Percentiles rank a stretch among this genome's conserved stretches.
Evolutionary conservation across 1,140 invertebrate genomes (phyloP).

Genomic region (Drosophila carrolli): DNA sequence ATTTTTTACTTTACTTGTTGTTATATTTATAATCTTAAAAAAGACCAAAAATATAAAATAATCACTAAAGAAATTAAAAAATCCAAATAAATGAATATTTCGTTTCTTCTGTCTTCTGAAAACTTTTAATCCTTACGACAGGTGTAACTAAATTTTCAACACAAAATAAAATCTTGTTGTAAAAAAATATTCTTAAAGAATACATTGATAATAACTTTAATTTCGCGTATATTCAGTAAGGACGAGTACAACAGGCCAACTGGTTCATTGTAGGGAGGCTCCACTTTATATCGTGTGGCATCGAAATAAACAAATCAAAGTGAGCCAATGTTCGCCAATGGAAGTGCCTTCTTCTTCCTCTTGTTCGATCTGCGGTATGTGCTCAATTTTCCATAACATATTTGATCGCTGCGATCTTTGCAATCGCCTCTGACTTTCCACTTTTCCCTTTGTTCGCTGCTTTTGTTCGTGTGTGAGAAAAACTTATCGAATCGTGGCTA

Average conservation of each 20-base stretch:
- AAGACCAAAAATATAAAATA: no score
- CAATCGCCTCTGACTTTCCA: constrained; percentile 77
- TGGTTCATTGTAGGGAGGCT: background rate
- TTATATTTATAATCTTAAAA: no score
- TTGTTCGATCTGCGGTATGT: constrained; percentile 69
- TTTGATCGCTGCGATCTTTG: constrained; percentile 78
- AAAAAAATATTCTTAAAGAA: no score
- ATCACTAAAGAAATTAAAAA: no score
- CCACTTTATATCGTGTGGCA: constrained; percentile 60
- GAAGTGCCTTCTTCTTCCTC: constrained; percentile 13
- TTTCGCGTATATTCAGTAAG: no score
- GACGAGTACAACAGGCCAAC: background rate
- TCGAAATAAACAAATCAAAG: constrained; percentile 81
- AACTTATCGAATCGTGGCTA: constrained; percentile 74
- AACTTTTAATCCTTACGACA: no score
- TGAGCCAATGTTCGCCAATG: constrained; percentile 64
- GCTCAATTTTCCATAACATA: constrained; percentile 82
- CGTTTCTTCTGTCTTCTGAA: no score
- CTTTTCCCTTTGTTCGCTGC: constrained; percentile 65
- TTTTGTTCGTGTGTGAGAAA: constrained; percentile 74
- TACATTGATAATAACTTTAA: no score
- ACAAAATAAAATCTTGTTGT: no score
- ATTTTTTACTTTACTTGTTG: no score
- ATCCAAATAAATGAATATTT: no score
- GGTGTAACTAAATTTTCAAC: no score